Percentiles rank a stretch among this genome's conserved stretches.
phyloP scores from a whole-genome alignment of 23 tunicate species.

The Phallusia fumigata region DNA sequence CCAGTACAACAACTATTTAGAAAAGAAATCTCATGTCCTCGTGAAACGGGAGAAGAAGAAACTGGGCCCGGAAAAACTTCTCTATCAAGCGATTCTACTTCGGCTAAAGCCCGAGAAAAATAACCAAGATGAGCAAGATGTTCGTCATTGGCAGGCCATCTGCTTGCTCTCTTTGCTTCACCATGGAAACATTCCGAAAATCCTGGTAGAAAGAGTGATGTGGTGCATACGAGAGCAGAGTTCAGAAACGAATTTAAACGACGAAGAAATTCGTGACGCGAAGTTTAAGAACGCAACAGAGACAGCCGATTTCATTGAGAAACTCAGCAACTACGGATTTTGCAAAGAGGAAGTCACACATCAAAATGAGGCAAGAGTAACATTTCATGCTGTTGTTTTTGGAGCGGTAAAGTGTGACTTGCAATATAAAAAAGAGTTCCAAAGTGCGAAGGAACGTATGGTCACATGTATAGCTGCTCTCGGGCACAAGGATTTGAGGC shows the following conservation, averaged over 20 bases:
- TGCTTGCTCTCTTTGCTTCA: neutral
- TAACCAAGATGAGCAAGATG: neutral
- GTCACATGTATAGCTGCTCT: too few species aligned
- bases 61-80: neutral
- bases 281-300: neutral
- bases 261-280: neutral
- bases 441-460: too few species aligned
- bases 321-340: neutral
- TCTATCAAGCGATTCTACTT: neutral
- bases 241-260: neutral
- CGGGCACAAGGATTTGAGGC: too few species aligned
- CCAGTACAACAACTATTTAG: too few species aligned
- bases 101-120: neutral
- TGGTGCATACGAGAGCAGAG: neutral
- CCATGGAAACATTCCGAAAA: constrained; percentile 1
- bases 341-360: neutral
- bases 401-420: neutral
- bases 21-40: too few species aligned
- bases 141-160: neutral
- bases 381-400: neutral
- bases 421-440: too few species aligned
- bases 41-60: too few species aligned
- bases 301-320: neutral
- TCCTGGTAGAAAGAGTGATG: neutral
- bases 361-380: neutral